Evolutionary conservation across 2,888 invertebrate genomes (phyloP).

Genomic region (Eledona agricola): DNA sequence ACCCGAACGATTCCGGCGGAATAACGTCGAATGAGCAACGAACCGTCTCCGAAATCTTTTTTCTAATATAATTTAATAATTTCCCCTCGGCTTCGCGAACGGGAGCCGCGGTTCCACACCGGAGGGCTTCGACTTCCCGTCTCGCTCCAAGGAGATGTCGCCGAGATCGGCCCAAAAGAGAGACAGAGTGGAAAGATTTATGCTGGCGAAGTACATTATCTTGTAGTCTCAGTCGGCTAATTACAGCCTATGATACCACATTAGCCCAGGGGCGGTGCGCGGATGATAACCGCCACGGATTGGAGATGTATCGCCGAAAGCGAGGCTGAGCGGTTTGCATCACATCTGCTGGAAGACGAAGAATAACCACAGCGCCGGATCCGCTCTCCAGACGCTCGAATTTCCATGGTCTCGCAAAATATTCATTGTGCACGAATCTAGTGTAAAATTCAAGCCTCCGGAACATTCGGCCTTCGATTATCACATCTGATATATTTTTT

Average conservation of each 20-base stretch:
- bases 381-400: no score
- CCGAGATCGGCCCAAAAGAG: slow-evolving; percentile 48
- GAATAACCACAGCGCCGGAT: slow-evolving; percentile 49
- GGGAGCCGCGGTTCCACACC: slow-evolving; percentile 46
- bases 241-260: slow-evolving; percentile 67
- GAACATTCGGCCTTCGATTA: no score
- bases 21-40: slow-evolving; percentile 35
- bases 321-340: slow-evolving; percentile 58
- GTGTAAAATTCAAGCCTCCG: no score
- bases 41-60: slow-evolving; percentile 45
- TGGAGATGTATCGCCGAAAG: slow-evolving; percentile 58
- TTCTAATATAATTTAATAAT: slow-evolving; percentile 60
- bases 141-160: slow-evolving; percentile 44
- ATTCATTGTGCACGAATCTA: no score
- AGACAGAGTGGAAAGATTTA: slow-evolving; percentile 63
- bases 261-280: slow-evolving; percentile 63
- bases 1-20: slow-evolving; percentile 17
- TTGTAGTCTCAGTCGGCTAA: slow-evolving; percentile 67
- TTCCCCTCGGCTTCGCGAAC: slow-evolving; percentile 52
- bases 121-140: slow-evolving; percentile 47
- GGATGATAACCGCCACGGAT: slow-evolving; percentile 58
- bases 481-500: no score
- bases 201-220: slow-evolving; percentile 67
- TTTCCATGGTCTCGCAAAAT: no score
- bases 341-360: slow-evolving; percentile 51